Percentiles rank a stretch among this genome's conserved stretches.
Conservation (phyloP, 2,113 vertebrate species). For the Nerophis ophidion region DNA sequence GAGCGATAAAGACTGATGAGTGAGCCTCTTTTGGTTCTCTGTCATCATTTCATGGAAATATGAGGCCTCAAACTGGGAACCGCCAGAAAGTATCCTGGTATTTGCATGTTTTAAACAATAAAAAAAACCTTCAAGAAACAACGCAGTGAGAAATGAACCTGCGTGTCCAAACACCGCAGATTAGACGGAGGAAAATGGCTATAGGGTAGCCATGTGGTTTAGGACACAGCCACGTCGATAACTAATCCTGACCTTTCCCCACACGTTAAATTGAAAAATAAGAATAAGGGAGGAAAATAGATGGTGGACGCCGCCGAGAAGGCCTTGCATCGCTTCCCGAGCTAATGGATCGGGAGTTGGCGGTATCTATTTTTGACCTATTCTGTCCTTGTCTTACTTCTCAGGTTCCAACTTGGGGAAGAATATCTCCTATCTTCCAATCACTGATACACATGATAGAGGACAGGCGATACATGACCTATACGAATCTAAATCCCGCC, state of each 20-base stretch:
- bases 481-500: conserved; percentile 24
- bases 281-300: conserved; percentile 67
- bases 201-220: conserved; percentile 62
- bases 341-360: conserved; percentile 62
- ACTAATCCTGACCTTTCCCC: conserved; percentile 78
- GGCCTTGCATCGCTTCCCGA: conserved; percentile 47
- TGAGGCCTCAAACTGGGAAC: conserved; percentile 57
- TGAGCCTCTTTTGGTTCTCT: conserved; percentile 55
- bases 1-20: conserved; percentile 71
- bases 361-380: conserved; percentile 47
- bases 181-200: conserved; percentile 63
- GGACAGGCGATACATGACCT: conserved; percentile 22
- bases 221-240: conserved; percentile 72
- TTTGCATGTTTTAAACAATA: background rate
- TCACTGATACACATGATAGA: conserved; percentile 25
- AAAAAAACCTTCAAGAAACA: conserved; percentile 15
- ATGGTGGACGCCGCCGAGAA: conserved; percentile 70
- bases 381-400: conserved; percentile 39
- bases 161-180: conserved; percentile 39
- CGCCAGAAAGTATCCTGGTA: conserved; percentile 46
- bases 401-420: conserved; percentile 20
- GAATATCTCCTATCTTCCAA: conserved; percentile 16
- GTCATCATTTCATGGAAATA: conserved; percentile 72
- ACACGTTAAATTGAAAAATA: conserved; percentile 75
- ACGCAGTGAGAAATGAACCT: background rate